Base-by-base conservation (phyloP, 2,888 invertebrate genomes). In the Biston stratarius region DNA sequence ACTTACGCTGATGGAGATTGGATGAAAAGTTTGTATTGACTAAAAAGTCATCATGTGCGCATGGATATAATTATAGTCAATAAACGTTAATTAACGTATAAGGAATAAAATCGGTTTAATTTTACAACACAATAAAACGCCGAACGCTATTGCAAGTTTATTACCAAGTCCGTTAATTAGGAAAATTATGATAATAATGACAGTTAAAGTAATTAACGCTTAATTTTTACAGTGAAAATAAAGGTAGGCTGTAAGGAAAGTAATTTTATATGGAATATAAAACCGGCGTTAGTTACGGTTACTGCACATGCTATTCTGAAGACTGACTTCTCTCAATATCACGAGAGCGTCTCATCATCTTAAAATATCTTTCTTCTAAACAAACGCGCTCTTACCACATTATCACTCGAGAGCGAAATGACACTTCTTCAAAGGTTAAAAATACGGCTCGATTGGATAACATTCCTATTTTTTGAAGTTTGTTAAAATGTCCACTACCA, bases 61-160 rank as follows among this genome's bases (percentile, higher is more conserved):
- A 45, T 53, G 40, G 38, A 53, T 67, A 52, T 61, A 53, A 62
- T 67, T 67, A 67, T 57, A 45, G 40, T 10, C 62, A 47, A 62
- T 67, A 67, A 67, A 67, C 52, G 33, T 40, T 51, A 61, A 68
- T 63, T 56, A 51, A 61, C 34, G 52, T 68, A 49, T 53, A 64
- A 61, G 57, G 34, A 64, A 61, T 24, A 69, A 61, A 61, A 64
- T 64, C 58, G 40, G 48, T 52, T 64, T 64, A 55, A 61, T 59
- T 69, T 69, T 61, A 69, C 57, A 61, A 64, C 61, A 61, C 61
- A 56, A 59, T 63, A 63, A 62, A 67, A 59, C 53, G 8, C 52
- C 62, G 48, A 48, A 67, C 63, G 49, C 55, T 14, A 38, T 58
- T 59, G 58, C 47, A 53, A 34, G 47, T 67, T 62, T 48, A 58